Evolutionary conservation across 1,140 invertebrate species (phyloP).

Genomic region (Penaeus japonicus): DNA sequence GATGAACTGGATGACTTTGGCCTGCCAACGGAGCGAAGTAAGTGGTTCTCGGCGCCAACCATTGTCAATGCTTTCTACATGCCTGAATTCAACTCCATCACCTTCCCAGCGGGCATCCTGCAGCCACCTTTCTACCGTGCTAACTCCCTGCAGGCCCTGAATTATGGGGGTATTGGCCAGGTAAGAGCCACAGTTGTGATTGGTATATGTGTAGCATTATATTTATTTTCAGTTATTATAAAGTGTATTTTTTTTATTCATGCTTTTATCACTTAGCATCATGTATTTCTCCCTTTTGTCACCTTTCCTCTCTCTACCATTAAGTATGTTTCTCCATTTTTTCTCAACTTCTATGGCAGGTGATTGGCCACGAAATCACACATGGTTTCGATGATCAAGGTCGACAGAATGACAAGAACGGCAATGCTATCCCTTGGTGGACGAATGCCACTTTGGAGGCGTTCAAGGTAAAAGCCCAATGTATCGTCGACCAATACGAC

Average conservation of each 20-base stretch:
- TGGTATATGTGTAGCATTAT: too few relatives aligned
- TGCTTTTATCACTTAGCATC: too few relatives aligned
- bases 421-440: conserved; percentile 98
- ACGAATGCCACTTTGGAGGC: conserved; percentile 88
- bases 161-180: conserved; percentile 91
- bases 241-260: too few relatives aligned
- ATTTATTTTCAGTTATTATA: too few relatives aligned
- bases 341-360: not conserved
- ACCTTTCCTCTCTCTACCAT: not conserved
- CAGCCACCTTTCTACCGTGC: conserved; percentile 94
- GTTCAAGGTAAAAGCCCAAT: conserved; percentile 89
- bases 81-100: conserved; percentile 81
- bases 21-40: not conserved
- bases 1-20: conserved; percentile 40
- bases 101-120: conserved; percentile 94
- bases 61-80: conserved; percentile 98
- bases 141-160: conserved; percentile 86
- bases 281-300: not conserved
- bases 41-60: conserved; percentile 89
- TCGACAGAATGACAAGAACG: conserved; percentile 88
- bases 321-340: not conserved
- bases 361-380: conserved; percentile 62
- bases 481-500: conserved; percentile 89
- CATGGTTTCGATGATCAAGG: conserved; percentile 90
- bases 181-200: too few relatives aligned